Evolutionary conservation across 2,797 vertebrate genomes (phyloP).

Genomic region (Hippopotamyrus pictus): DNA sequence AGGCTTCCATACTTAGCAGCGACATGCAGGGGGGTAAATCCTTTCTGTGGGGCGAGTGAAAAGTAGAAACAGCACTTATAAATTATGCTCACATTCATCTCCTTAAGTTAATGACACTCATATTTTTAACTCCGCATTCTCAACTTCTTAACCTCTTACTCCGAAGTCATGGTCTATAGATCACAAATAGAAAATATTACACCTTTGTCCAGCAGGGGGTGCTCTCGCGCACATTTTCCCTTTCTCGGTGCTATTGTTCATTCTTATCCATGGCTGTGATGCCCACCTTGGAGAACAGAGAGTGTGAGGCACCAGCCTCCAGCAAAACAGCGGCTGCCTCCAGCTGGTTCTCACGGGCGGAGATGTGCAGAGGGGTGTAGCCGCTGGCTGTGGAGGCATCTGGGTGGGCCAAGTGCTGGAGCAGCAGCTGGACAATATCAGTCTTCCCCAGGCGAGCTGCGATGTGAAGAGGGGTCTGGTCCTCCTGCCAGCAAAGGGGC

Average conservation of each 20-base stretch:
- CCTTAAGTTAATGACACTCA: neutral
- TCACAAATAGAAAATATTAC: neutral
- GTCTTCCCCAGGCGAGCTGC: constrained; percentile 93
- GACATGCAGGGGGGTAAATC: constrained; percentile 70
- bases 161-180: neutral
- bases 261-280: constrained; percentile 27
- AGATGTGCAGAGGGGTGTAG: constrained; percentile 90
- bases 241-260: neutral
- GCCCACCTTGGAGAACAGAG: constrained; percentile 39
- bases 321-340: constrained; percentile 84
- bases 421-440: constrained; percentile 86
- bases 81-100: neutral
- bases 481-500: constrained; percentile 67
- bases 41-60: constrained; percentile 51
- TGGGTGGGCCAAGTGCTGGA: constrained; percentile 93
- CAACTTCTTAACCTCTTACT: neutral
- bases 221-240: neutral
- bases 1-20: constrained; percentile 72
- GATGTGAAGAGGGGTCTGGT: constrained; percentile 94
- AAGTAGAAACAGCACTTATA: neutral
- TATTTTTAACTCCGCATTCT: neutral
- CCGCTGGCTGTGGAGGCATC: constrained; percentile 89
- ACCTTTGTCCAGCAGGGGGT: neutral
- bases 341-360: constrained; percentile 86
- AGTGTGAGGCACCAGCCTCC: constrained; percentile 87